Base-by-base conservation (phyloP, 2,888 invertebrate genomes). In the Trachelus tabidus region DNA sequence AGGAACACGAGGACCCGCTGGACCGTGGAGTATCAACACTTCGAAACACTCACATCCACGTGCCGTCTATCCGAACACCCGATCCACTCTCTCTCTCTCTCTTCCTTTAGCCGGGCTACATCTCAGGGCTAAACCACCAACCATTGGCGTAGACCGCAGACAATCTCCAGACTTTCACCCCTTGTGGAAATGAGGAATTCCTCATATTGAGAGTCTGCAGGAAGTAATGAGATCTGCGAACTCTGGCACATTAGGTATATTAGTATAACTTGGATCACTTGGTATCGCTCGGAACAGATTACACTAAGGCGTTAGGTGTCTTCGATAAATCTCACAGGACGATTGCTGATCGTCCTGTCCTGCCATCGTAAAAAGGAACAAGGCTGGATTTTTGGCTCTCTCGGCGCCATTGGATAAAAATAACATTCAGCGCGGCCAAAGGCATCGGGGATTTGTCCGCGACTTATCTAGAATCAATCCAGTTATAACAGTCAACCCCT, bases 381-480 rank as follows among this genome's bases (percentile, higher is more conserved):
- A 23, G 56, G 56, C 0, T 23, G 9, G 15, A 9, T 56, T 56
- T 56, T 56, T 56, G 56, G 56, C 81, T 82, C 71, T 73, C 73
- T 40, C 81, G 79, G 79, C 84, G 81, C 83, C 85, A 79, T 79
- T 83, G 83, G 77, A 80, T 82, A 82, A 86, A 83, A 86, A 88
- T 84, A 89, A 88, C 85, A 86, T 79, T 81, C 37, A 76, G 76
- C 79, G 79, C 76, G 81, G 80, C 78, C 79, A 79, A 82, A 76
- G 81, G 82, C 83, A 83, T 83, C 80, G 82, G 83, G 85, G 86
- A 87, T 89, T 89, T 89, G 88, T 89, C 83, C 85, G 84, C 82
- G 84, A 86, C 88, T 86, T 89, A 89, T 89, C 88, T 85, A 83
- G 85, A 87, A 89, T 89, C 89, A 89, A 89, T 89, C 85, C 85